Evolutionary conservation across 2,888 invertebrate genomes (phyloP).

Genomic region (Encarsia formosa): DNA sequence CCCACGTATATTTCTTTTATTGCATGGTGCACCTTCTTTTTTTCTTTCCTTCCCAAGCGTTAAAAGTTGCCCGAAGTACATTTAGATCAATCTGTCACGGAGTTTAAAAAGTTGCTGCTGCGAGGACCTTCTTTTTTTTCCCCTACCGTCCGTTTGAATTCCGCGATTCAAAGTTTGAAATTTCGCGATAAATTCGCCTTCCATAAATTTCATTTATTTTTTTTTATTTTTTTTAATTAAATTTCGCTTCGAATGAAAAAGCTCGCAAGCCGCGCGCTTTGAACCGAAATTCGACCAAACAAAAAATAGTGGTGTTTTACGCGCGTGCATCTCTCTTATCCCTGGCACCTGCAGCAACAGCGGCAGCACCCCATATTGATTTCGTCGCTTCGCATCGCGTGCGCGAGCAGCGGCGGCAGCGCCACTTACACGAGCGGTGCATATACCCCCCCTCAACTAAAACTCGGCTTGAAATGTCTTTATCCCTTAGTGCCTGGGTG

Average conservation of each 20-base stretch:
- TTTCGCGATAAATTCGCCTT: too few relatives aligned
- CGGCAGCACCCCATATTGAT: slow-evolving; percentile 38
- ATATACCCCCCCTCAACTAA: slow-evolving; percentile 31
- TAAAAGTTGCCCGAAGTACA: slow-evolving; percentile 5
- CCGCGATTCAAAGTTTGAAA: too few relatives aligned
- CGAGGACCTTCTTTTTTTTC: neutral
- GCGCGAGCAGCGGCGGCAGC: slow-evolving; percentile 41
- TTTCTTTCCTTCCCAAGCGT: slow-evolving; percentile 4
- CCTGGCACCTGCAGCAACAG: neutral
- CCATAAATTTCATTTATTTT: too few relatives aligned
- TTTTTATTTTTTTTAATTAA: too few relatives aligned
- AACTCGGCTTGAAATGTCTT: slow-evolving; percentile 44
- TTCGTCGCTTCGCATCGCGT: slow-evolving; percentile 42
- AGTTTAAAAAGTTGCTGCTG: neutral
- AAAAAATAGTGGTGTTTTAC: too few relatives aligned
- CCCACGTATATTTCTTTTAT: too few relatives aligned
- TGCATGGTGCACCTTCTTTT: too few relatives aligned
- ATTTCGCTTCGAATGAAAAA: too few relatives aligned
- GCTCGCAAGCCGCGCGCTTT: too few relatives aligned
- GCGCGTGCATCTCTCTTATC: too few relatives aligned
- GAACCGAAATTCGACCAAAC: too few relatives aligned
- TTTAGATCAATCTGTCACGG: slow-evolving; percentile 16
- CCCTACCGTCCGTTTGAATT: neutral
- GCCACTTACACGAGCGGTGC: slow-evolving; percentile 39
- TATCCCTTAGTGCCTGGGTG: slow-evolving; percentile 34